Evolutionary conservation across 2,797 vertebrate genomes (phyloP), one percentile per base, ranked within the genome.

Genomic region (Gambusia yucatana): DNA sequence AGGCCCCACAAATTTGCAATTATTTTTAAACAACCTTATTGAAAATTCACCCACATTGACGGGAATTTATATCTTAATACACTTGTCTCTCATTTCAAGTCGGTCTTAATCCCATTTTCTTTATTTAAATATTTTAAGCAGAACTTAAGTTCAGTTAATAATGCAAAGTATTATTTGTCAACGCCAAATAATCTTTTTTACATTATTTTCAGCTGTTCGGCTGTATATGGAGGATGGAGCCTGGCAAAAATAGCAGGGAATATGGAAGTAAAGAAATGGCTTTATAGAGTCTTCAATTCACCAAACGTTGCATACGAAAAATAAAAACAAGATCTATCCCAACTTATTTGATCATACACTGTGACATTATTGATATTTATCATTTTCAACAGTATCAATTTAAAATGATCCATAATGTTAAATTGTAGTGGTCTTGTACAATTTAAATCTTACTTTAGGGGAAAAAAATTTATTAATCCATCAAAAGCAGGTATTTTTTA

Each of bases 1-100:
- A 59, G 55, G 22, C 67, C 67, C 39, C 61, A 81, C 46, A 57
- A 50, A 88, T 77, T 72, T 47, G 59, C 71, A 59, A 6, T 30
- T 20, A 82, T 77, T 59, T 52, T 83, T 78, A 69, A 87, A 73
- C 61, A 78, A 69, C 28, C 36, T 77, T 43, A 14, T 3, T 74
- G 63, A 76, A 74, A 9, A 4, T 16, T 41, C 69, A 36, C 70
- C 55, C 71, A 70, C 30, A 44, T 77, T 82, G 72, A 57, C 80
- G 72, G 52, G 75, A 39, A 74, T 84, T 80, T 7, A 11, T 7
- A 36, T 78, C 72, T 81, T 71, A 47, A 72, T 82, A 69, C 52
- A 78, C 28, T 72, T 76, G 10, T 69, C 22, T 76, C 28, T 4
- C 46, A 76, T 78, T 52, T 47, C 0, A 43, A 57, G 5, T 61